Conservation (phyloP, 2,888 invertebrate species). For the Melikaiella ostensackeni region DNA sequence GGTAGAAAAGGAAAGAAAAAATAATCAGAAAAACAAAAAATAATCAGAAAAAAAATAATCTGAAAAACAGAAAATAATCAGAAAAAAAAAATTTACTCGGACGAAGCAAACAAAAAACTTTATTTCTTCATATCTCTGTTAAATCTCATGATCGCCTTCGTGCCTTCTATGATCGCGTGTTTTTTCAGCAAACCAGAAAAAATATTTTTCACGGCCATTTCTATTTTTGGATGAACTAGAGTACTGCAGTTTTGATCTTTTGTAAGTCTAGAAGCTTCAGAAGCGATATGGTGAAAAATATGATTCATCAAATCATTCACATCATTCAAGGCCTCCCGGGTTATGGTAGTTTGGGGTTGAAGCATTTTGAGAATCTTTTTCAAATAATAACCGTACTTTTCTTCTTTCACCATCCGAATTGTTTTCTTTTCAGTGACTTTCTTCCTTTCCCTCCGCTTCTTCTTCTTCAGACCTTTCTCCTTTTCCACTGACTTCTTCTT, state of each 20-base stretch:
- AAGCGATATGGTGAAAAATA: background rate
- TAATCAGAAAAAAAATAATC: too few relatives aligned
- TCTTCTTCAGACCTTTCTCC: too few relatives aligned
- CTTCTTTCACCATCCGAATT: background rate
- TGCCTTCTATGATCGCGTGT: background rate
- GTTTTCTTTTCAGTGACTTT: background rate
- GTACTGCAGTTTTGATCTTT: background rate
- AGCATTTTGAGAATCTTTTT: background rate
- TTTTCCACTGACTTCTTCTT: too few relatives aligned
- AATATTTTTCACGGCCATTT: background rate
- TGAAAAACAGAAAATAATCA: too few relatives aligned
- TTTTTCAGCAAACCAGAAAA: background rate
- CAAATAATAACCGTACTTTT: background rate
- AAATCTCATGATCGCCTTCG: background rate
- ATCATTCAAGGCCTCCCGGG: background rate
- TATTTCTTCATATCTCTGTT: background rate
- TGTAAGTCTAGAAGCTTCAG: background rate
- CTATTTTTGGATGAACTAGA: background rate
- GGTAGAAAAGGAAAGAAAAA: too few relatives aligned
- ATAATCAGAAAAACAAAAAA: too few relatives aligned
- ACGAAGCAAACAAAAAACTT: too few relatives aligned
- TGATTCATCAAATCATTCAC: background rate
- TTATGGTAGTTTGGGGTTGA: background rate
- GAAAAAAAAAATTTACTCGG: too few relatives aligned
- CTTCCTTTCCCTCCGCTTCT: background rate